Conservation (phyloP, 2,888 invertebrate genomes). For the Chrysolina oricalcia region DNA sequence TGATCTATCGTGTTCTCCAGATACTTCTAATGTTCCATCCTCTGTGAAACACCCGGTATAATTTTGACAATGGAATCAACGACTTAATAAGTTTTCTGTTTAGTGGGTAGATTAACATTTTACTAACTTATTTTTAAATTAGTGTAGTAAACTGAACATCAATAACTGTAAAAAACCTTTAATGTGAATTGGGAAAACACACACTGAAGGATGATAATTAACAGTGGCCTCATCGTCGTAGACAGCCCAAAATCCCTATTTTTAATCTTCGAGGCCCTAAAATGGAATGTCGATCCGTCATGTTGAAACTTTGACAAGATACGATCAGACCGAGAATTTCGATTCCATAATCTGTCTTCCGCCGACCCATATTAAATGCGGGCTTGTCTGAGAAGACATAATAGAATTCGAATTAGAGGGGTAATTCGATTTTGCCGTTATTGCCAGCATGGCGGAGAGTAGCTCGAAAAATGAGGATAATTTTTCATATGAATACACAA, state of each 20-base stretch:
- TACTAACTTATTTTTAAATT: too few species aligned
- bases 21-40: too few species aligned
- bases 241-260: neutral
- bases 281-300: conserved; percentile 23
- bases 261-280: conserved; percentile 3
- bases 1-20: too few species aligned
- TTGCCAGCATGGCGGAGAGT: neutral
- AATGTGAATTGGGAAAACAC: too few species aligned
- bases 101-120: too few species aligned
- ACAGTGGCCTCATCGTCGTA: too few species aligned
- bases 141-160: too few species aligned
- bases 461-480: neutral
- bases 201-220: too few species aligned
- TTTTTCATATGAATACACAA: conserved; percentile 6
- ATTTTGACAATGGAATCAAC: too few species aligned
- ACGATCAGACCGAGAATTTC: conserved; percentile 30
- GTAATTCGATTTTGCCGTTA: conserved; percentile 11
- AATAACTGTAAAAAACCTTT: too few species aligned
- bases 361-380: conserved; percentile 29
- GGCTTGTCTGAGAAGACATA: neutral
- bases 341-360: conserved; percentile 34
- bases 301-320: conserved; percentile 27
- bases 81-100: too few species aligned
- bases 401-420: conserved; percentile 19
- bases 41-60: too few species aligned